Percentiles rank a stretch among this genome's conserved stretches.
phyloP scores from a whole-genome alignment of 2,888 invertebrate species.

The Horisme vitalbata region DNA sequence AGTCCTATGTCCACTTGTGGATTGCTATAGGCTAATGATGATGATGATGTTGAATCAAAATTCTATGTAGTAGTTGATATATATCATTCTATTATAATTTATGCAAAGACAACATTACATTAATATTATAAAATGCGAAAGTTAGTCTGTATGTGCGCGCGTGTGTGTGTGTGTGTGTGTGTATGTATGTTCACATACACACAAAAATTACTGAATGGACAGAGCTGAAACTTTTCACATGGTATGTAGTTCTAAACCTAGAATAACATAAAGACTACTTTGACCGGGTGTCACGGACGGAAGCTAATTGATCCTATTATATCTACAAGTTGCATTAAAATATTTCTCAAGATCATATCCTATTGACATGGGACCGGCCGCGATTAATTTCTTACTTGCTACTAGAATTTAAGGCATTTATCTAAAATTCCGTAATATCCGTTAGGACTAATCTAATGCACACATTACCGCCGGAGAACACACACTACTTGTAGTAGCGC shows the following conservation, averaged over 20 bases:
- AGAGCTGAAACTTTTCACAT: no score
- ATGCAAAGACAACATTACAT: conserved; percentile 2
- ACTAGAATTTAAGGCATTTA: conserved; percentile 62
- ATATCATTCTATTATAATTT: conserved; percentile 4
- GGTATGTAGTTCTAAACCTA: no score
- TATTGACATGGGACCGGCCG: conserved; percentile 5
- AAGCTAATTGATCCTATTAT: conserved; percentile 4
- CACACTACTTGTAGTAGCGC: conserved; percentile 29
- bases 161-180: no score
- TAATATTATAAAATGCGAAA: no score
- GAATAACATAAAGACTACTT: no score
- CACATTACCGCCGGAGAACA: conserved; percentile 43
- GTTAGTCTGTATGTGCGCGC: no score
- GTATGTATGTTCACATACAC: no score
- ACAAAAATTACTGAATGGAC: no score
- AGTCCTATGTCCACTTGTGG: no score
- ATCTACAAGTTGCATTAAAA: conserved; percentile 8
- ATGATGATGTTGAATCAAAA: no score
- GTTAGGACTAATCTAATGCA: conserved; percentile 74
- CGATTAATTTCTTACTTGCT: conserved; percentile 36
- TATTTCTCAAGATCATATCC: conserved; percentile 21
- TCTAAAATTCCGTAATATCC: conserved; percentile 79
- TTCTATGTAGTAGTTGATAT: conserved; percentile 6
- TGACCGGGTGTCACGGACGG: no score
- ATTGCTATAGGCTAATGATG: no score